Conservation (phyloP, 2,888 invertebrate species). For the Ennomos quercinarius region DNA sequence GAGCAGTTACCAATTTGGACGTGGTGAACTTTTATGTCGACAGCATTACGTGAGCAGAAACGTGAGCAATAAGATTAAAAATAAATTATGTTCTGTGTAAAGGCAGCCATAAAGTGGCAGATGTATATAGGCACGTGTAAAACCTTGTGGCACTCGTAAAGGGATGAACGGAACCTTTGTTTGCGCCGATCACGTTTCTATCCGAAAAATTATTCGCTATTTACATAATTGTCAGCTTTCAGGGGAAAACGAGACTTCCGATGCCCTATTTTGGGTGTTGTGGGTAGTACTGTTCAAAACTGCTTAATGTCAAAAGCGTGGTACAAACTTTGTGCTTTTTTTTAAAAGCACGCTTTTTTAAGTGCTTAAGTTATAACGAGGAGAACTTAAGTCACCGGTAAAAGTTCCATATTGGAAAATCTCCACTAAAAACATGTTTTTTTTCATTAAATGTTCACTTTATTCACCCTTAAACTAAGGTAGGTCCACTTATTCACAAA, state of each 20-base stretch:
- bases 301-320: too few species aligned
- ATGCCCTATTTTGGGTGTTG: slow-evolving; percentile 11
- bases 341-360: too few species aligned
- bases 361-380: too few species aligned
- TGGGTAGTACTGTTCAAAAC: too few species aligned
- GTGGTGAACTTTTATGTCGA: slow-evolving; percentile 80
- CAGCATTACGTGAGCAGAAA: slow-evolving; percentile 80
- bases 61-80: slow-evolving; percentile 80
- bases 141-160: slow-evolving; percentile 41
- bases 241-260: slow-evolving; percentile 8
- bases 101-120: slow-evolving; percentile 59
- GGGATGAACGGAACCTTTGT: slow-evolving; percentile 41
- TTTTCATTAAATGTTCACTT: too few species aligned
- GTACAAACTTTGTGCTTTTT: too few species aligned
- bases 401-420: too few species aligned
- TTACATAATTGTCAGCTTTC: slow-evolving; percentile 27
- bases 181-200: slow-evolving; percentile 33
- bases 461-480: too few species aligned
- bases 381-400: too few species aligned
- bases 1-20: slow-evolving; percentile 75
- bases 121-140: slow-evolving; percentile 42
- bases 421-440: too few species aligned
- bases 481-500: too few species aligned
- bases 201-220: slow-evolving; percentile 28
- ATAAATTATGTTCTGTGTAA: slow-evolving; percentile 75